Evolutionary conservation across 2,113 vertebrate species (phyloP).

Genomic region (Bos indicus): DNA sequence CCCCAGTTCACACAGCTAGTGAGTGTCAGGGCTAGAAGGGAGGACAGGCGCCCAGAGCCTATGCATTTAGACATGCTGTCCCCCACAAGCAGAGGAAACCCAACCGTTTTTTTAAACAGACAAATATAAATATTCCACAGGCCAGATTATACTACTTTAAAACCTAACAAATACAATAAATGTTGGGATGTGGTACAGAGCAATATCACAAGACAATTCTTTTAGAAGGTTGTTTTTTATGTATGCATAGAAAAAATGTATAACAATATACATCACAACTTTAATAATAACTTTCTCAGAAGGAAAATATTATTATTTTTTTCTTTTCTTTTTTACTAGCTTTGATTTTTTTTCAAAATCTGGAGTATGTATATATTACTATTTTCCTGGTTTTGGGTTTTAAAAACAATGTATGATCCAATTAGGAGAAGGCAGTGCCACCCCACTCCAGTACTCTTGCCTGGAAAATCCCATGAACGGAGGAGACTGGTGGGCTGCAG

Average conservation of each 20-base stretch:
- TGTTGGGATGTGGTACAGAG: background rate
- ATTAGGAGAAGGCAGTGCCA: background rate
- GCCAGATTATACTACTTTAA: background rate
- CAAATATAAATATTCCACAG: background rate
- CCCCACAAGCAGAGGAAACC: background rate
- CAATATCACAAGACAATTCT: background rate
- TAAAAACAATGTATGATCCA: background rate
- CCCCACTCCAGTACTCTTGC: too few relatives aligned
- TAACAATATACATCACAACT: background rate
- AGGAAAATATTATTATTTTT: background rate
- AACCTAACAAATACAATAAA: background rate
- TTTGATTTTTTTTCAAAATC: background rate
- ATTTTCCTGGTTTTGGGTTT: background rate
- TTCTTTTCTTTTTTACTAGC: background rate
- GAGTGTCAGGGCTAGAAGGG: background rate
- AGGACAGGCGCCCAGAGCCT: background rate
- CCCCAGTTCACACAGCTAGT: background rate
- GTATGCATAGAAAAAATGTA: background rate
- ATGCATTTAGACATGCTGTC: background rate
- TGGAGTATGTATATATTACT: background rate
- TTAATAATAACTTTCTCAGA: background rate
- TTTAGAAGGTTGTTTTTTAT: background rate
- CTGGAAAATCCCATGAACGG: too few relatives aligned
- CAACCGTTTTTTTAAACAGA: background rate
- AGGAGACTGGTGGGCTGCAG: too few relatives aligned